Evolutionary conservation across 2,888 invertebrate genomes (phyloP), one percentile per base, ranked within the genome.

Genomic region (Euclidia mi): DNA sequence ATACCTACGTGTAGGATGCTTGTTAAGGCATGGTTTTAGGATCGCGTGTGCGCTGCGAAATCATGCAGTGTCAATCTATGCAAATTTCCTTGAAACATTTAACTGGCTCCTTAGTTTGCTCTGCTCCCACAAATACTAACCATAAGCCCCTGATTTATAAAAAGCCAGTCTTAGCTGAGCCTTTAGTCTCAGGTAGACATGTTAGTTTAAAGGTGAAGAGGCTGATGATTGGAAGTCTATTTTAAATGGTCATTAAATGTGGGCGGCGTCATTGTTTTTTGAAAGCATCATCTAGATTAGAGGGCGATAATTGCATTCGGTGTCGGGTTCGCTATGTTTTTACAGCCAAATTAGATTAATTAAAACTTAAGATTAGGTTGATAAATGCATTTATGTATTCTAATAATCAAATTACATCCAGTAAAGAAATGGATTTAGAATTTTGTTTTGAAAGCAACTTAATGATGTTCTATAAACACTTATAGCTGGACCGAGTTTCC

Each of bases 31-130:
- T 65, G 73, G 74, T 56, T 69, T 74, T 66, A 65, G 71, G 79
- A 82, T 85, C 79, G 82, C 84, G 92, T 87, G 84, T 84, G 82
- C 81, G 72, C 75, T 70, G 76, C 82, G 78, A 79, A 88, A 91
- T 91, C 91, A 84, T 84, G 77, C 87, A 84, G 87, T 88, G 87
- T 89, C 91, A 89, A 93, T 94, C 92, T 94, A 94, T 94, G 94
- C 93, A 92, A 93, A 94, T 94, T 91, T 92, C 92, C 85, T 84
- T 84, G 92, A 94, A 94, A 87, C 89, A 87, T 91, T 92, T 90
- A 90, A 89, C 90, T 84, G 85, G 87, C 87, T 85, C 82, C 85
- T 87, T 84, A 83, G 84, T 82, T 84, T 83, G 84, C 82, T 80
- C 77, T 84, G 85, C 84, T 87, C 86, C 86, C 81, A 85, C 84